phyloP scores from a whole-genome alignment of 2,888 invertebrate genomes.

The Polymixis flavicincta region DNA sequence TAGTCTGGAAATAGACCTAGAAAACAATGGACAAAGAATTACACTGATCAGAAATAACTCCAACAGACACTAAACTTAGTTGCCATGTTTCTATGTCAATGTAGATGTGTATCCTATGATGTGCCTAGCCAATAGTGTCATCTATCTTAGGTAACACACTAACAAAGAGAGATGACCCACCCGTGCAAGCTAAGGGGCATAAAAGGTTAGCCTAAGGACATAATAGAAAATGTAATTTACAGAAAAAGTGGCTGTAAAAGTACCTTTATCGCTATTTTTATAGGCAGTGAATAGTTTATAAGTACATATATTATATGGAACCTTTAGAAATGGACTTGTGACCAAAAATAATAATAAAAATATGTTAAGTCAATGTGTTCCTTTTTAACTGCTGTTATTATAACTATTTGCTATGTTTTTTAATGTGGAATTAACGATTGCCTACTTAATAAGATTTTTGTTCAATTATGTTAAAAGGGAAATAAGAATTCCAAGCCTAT shows the following conservation, averaged over 20 bases:
- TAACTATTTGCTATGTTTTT: background rate
- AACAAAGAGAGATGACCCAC: conserved; percentile 59
- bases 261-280: conserved; percentile 61
- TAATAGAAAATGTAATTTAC: conserved; percentile 63
- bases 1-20: background rate
- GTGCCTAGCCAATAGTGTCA: conserved; percentile 47
- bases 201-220: conserved; percentile 59
- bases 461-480: background rate
- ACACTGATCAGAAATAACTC: background rate
- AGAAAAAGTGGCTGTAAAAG: conserved; percentile 56
- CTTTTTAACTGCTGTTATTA: background rate
- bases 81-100: conserved; percentile 13
- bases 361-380: background rate
- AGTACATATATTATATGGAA: conserved; percentile 32
- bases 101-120: conserved; percentile 29
- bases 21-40: too few species aligned
- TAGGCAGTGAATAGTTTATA: conserved; percentile 62
- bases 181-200: conserved; percentile 56
- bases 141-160: conserved; percentile 60
- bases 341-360: conserved; percentile 14
- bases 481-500: background rate
- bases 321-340: conserved; percentile 16
- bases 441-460: background rate
- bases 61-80: background rate
- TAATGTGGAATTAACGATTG: background rate